These are phyloP conservation scores for Tupaia tana DNA, from an alignment of 2,113 vertebrate genomes.

Conservation along the genomic window DNA sequence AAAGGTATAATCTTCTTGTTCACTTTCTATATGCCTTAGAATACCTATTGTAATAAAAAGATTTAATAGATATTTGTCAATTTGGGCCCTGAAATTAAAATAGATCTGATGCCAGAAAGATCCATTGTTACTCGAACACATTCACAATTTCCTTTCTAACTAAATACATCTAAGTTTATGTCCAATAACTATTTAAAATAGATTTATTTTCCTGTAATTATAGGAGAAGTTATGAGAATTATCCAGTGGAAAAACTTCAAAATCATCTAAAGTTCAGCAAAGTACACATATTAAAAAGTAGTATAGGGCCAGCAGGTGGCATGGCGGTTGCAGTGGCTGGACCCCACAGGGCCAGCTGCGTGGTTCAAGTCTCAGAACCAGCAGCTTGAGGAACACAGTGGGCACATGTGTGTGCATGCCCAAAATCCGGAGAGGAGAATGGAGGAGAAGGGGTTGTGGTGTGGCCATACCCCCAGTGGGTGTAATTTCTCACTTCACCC, in stretches of 20 bases:
- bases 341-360: too few species aligned
- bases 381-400: too few species aligned
- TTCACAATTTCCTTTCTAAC: background rate
- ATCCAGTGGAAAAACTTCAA: background rate
- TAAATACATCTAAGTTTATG: conserved; percentile 30
- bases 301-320: background rate
- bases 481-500: too few species aligned
- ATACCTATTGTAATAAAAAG: background rate
- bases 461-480: too few species aligned
- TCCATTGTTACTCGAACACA: background rate
- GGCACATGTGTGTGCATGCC: too few species aligned
- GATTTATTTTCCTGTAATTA: background rate
- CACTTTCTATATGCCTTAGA: background rate
- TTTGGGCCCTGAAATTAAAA: background rate
- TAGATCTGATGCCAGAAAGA: background rate
- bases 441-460: too few species aligned
- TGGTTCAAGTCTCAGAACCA: too few species aligned
- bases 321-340: too few species aligned
- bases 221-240: background rate
- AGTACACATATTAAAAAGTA: conserved; percentile 6
- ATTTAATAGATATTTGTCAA: background rate
- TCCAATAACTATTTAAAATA: background rate
- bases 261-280: conserved; percentile 22
- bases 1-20: background rate
- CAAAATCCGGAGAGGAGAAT: too few species aligned